phyloP scores from a whole-genome alignment of 2,797 vertebrate genomes.

The Ctenochaetus hawaiiensis region DNA sequence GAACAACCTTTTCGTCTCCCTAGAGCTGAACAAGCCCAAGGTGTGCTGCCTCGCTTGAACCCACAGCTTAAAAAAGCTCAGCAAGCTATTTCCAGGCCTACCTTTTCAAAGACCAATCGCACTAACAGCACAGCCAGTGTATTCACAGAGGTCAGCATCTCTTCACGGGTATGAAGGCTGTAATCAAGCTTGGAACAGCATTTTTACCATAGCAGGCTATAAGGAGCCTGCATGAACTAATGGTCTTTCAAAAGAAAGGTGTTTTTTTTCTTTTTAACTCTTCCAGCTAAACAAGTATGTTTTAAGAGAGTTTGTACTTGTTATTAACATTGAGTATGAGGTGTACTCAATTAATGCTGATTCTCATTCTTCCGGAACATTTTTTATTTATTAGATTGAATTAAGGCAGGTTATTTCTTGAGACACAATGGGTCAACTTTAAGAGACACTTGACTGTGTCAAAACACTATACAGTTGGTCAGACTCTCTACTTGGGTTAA shows the following conservation, averaged over 20 bases:
- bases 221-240: slow-evolving; percentile 26
- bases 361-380: background rate
- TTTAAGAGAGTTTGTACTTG: background rate
- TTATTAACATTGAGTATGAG: background rate
- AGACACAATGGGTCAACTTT: too few species aligned
- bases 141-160: slow-evolving; percentile 61
- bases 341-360: background rate
- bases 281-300: background rate
- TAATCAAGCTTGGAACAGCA: slow-evolving; percentile 37
- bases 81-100: slow-evolving; percentile 64
- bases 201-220: slow-evolving; percentile 29
- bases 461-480: background rate
- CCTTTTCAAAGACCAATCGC: slow-evolving; percentile 56
- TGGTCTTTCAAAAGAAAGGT: slow-evolving; percentile 19
- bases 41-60: slow-evolving; percentile 71
- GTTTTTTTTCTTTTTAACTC: background rate
- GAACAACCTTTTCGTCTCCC: slow-evolving; percentile 78
- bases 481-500: background rate
- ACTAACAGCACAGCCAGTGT: slow-evolving; percentile 34
- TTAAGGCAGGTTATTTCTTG: too few species aligned
- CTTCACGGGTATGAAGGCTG: slow-evolving; percentile 33
- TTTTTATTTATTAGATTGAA: too few species aligned
- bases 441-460: too few species aligned
- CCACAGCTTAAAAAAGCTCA: slow-evolving; percentile 70
- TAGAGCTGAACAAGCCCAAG: slow-evolving; percentile 70